Base-by-base conservation (phyloP, 2,113 vertebrate genomes). In the Potamarius usumacintae region DNA sequence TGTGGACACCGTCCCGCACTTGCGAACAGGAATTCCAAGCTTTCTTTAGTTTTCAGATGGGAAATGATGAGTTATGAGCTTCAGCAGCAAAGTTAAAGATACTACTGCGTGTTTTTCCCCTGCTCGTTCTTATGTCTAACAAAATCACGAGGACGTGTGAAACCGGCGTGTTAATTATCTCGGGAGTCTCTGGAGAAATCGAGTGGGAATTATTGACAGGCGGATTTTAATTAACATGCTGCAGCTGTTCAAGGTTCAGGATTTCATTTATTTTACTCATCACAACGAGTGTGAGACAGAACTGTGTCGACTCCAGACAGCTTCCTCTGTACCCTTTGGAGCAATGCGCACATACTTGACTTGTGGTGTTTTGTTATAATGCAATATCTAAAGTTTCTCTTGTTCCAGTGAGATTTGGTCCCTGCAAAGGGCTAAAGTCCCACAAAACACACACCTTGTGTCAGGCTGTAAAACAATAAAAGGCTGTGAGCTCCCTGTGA, bases 391-490 rank as follows among this genome's bases (percentile, higher is more conserved):
- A 48, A 18, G 34, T 48, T 74, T 74, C 30, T 20, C 9, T 42
- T 20, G 0, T 48, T 9, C 10, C 42, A 1, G 18, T 1, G 34
- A 74, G 30, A 42, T 42, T 48, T 42, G 15, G 7, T 42, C 17
- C 69, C 25, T 22, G 48, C 20, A 77, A 5, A n/a, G 20, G 74
- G 22, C 11, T 52, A 77, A 77, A 77, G 74, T n/a, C 74, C 4
- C 0, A n/a, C 74, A 52, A 9, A n/a, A 72, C 65, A 58, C 50
- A n/a, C 27, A 27, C 18, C 42, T 50, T 12, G 9, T 14, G 14
- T 85, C 12, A 53, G n/a, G 58, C 58, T 67, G 85, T 86, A 79
- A 86, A 79, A 79, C 58, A 79, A 86, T 86, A 86, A 79, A 42
- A 79, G 15, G 22, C 72, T 85, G 57, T 34, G 78, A 27, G 42